phyloP scores from a whole-genome alignment of 2,888 invertebrate species.

The Hypena proboscidalis region DNA sequence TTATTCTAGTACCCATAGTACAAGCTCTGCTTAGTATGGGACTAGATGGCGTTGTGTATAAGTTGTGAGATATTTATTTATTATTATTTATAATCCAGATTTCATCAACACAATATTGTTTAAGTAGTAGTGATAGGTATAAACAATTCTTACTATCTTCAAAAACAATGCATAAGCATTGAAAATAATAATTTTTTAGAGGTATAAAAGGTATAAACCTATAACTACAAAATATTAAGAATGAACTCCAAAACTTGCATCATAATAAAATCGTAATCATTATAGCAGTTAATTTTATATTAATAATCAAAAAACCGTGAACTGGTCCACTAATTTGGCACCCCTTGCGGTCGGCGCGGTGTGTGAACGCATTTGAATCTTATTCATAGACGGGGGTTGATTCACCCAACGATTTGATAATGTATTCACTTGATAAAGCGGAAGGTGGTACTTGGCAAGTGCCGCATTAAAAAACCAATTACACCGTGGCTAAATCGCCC shows the following conservation, averaged over 20 bases:
- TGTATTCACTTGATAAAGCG: slow-evolving; percentile 85
- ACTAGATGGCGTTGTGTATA: too few relatives aligned
- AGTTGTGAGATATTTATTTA: too few relatives aligned
- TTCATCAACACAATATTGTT: too few relatives aligned
- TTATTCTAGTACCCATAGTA: too few relatives aligned
- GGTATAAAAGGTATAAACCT: too few relatives aligned
- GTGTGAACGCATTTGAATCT: slow-evolving; percentile 80
- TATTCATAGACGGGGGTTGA: slow-evolving; percentile 76
- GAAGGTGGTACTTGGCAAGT: slow-evolving; percentile 82
- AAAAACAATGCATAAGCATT: too few relatives aligned
- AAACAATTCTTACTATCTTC: too few relatives aligned
- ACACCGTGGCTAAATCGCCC: slow-evolving; percentile 81
- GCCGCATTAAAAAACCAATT: slow-evolving; percentile 85
- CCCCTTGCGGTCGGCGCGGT: slow-evolving; percentile 64
- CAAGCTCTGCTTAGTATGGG: too few relatives aligned
- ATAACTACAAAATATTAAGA: too few relatives aligned
- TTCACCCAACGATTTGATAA: slow-evolving; percentile 83
- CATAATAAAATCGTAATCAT: slow-evolving; percentile 57
- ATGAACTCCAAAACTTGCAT: slow-evolving; percentile 9
- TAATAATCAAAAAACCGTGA: slow-evolving; percentile 74
- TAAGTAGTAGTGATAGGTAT: too few relatives aligned
- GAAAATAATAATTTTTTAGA: too few relatives aligned
- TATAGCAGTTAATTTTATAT: slow-evolving; percentile 72
- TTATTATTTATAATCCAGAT: too few relatives aligned
- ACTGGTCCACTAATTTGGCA: slow-evolving; percentile 76